Percentiles rank a stretch among this genome's conserved stretches.
Evolutionary conservation across 2,797 vertebrate genomes (phyloP).

Genomic region (Malacoraja senta): DNA sequence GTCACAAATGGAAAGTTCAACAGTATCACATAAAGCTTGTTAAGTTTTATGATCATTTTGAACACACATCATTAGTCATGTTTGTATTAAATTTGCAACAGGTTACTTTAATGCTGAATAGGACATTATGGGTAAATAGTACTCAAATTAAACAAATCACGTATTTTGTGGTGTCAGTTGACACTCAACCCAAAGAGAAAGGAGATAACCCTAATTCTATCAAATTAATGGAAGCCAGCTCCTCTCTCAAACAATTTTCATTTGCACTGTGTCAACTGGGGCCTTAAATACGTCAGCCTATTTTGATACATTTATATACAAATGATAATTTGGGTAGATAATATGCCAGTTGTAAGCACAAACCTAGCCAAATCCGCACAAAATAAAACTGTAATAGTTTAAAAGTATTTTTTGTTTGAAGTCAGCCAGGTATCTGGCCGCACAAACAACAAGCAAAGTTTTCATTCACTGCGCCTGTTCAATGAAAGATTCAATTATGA

Average conservation of each 20-base stretch:
- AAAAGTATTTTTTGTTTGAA: not conserved
- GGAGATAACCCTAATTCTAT: not conserved
- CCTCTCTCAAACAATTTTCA: not conserved
- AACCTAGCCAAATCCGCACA: not conserved
- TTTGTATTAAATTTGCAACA: constrained; percentile 6
- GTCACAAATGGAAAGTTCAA: constrained; percentile 18
- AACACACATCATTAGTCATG: constrained; percentile 21
- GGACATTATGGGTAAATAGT: not conserved
- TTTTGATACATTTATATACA: not conserved
- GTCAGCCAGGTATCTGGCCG: not conserved
- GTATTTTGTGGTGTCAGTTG: not conserved
- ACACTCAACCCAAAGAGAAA: not conserved
- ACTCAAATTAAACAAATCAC: not conserved
- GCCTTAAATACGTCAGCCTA: not conserved
- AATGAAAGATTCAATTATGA: not conserved
- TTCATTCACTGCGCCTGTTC: not conserved
- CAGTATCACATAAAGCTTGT: not conserved
- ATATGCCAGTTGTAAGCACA: not conserved
- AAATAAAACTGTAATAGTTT: not conserved
- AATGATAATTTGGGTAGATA: not conserved
- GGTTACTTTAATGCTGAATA: not conserved
- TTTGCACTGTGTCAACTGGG: not conserved
- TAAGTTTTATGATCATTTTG: not conserved
- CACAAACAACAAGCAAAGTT: too few species aligned
- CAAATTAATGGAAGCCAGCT: not conserved